Evolutionary conservation across 2,888 invertebrate genomes (phyloP), one percentile per base, ranked within the genome.

Genomic region (Vannuccia rotundouncinata): DNA sequence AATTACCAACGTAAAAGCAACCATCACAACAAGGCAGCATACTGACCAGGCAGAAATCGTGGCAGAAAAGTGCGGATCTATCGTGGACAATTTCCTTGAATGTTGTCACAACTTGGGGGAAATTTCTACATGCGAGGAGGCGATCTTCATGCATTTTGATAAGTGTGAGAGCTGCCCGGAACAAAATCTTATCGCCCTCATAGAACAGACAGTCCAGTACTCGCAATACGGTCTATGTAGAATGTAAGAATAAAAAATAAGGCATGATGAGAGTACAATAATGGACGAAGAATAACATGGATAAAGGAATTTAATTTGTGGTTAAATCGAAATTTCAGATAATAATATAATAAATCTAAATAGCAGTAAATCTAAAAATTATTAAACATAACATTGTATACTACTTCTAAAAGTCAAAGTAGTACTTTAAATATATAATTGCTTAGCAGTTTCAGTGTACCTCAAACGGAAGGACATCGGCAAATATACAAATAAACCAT

Each of bases 161-260:
- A 84, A 96, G 90, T 10, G 94, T 92, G 83, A 96, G 86, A 79
- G 94, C 94, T 0, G 94, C 95, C 83, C 95, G 91, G 87, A 96
- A 94, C 83, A 97, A 90, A 83, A 96, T 92, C 89, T 95, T 95
- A 81, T 93, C 93, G 73, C 96, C 96, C 89, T 97, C 96, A 84
- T 93, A 92, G 89, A 97, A 95, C 81, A 96, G 89, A 86, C 95
- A 95, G 88, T 97, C 96, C 95, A 96, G 96, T 88, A 96, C 93
- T 85, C 96, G 91, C 28, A 95, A 90, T 66, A 95, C 95, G 2
- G 96, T 96, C 91, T 92, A 87, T 77, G 0, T 1, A 22, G 28
- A 74, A 27, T 74, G 17, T 17, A 66, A 22, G 66, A 22, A 22
- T n/a, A n/a, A 22, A 66, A 22, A 5, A 45, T 5, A 17, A 45